Conservation (phyloP, 2,113 vertebrate genomes). For the Prolemur simus region DNA sequence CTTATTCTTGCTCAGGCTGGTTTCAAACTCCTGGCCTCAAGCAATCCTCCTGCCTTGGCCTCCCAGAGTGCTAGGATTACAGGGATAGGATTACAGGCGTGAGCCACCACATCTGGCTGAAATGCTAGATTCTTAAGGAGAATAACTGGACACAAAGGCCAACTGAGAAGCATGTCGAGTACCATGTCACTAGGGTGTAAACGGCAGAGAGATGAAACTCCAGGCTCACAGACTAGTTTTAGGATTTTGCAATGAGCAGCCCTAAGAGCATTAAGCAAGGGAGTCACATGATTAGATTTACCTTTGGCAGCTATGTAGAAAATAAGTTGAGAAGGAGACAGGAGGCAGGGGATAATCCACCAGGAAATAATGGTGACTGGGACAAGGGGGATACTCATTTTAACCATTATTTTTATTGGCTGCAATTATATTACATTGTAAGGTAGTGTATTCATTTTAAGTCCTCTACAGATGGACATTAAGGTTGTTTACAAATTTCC, state of each 20-base stretch:
- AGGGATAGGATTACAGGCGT: too few relatives aligned
- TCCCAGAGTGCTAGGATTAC: too few relatives aligned
- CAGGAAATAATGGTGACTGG: background rate
- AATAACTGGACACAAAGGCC: background rate
- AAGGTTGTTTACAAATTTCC: background rate
- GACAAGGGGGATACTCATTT: background rate
- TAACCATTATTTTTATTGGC: constrained; percentile 32
- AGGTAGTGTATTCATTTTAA: constrained; percentile 11
- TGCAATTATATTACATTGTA: background rate
- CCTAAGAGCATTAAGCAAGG: background rate
- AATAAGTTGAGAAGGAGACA: background rate
- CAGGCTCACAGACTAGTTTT: background rate
- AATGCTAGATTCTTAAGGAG: background rate
- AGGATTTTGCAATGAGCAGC: background rate
- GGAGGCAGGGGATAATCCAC: background rate
- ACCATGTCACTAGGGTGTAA: background rate
- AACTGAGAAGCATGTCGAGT: background rate
- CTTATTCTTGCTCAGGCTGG: too few relatives aligned
- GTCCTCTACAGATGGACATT: background rate
- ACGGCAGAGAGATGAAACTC: background rate
- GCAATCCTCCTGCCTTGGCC: too few relatives aligned
- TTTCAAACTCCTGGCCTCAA: too few relatives aligned
- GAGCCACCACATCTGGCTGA: too few relatives aligned
- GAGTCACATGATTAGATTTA: background rate
- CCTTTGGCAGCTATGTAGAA: background rate